A percentile compares a stretch with the other conserved stretches of the same genome.
phyloP scores from a whole-genome alignment of 2,113 vertebrate species.

The Callopanchax toddi region DNA sequence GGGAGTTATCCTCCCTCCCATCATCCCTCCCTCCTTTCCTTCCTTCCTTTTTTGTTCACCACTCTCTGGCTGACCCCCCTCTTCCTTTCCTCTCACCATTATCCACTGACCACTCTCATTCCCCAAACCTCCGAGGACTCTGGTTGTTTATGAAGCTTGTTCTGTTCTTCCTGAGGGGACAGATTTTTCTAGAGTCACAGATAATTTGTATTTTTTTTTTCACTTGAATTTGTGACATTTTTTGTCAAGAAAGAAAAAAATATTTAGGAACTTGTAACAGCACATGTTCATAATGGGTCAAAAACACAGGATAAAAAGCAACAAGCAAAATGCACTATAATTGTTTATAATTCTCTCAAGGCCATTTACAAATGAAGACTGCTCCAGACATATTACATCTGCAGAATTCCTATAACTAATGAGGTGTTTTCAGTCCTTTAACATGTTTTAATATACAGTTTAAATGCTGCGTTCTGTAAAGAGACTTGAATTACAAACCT shows the following conservation, averaged over 20 bases:
- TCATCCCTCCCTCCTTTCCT: slow-evolving; percentile 13
- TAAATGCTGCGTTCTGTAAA: too few relatives aligned
- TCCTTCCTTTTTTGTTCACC: slow-evolving; percentile 14
- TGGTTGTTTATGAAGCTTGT: slow-evolving; percentile 61
- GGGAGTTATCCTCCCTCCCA: slow-evolving; percentile 31
- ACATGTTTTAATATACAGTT: too few relatives aligned
- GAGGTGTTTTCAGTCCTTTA: too few relatives aligned
- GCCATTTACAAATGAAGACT: too few relatives aligned
- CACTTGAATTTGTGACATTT: neutral
- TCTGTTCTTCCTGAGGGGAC: slow-evolving; percentile 47
- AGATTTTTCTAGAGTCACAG: slow-evolving; percentile 35
- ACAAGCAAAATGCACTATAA: too few relatives aligned
- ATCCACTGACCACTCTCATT: slow-evolving; percentile 54
- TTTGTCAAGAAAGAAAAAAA: too few relatives aligned
- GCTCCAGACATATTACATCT: too few relatives aligned
- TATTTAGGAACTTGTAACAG: neutral
- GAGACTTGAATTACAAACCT: neutral
- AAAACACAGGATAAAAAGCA: too few relatives aligned
- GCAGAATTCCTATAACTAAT: too few relatives aligned
- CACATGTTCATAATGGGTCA: neutral
- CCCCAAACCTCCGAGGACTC: slow-evolving; percentile 53
- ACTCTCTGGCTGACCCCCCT: slow-evolving; percentile 10
- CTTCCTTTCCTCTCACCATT: slow-evolving; percentile 32
- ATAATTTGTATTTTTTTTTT: neutral
- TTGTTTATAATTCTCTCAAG: too few relatives aligned